phyloP scores from a whole-genome alignment of 2,113 vertebrate genomes.

The Furnarius figulus region DNA sequence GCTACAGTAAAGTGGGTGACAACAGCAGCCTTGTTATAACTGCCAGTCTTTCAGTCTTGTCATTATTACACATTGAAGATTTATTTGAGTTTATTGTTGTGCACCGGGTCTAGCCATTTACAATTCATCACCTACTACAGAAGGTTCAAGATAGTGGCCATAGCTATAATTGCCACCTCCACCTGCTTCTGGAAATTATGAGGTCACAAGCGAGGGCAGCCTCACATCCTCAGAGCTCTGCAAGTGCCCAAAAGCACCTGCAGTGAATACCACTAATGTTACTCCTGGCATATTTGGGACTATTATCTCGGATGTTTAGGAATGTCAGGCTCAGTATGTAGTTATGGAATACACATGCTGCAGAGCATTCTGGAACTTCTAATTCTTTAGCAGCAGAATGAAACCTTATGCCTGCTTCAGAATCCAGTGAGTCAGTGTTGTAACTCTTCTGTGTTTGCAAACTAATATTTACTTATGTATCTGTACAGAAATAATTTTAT shows the following conservation, averaged over 20 bases:
- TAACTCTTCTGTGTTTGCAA: background rate
- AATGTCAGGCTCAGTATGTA: background rate
- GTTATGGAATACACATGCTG: rapidly evolving
- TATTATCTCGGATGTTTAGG: background rate
- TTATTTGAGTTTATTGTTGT: constrained; percentile 91
- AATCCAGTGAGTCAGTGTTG: background rate
- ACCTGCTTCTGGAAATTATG: constrained; percentile 88
- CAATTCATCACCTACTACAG: constrained; percentile 88
- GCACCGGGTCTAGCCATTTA: constrained; percentile 84
- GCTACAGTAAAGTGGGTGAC: constrained; percentile 86
- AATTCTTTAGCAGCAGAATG: background rate
- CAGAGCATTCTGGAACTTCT: background rate
- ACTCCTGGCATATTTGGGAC: background rate
- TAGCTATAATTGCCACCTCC: constrained; percentile 87
- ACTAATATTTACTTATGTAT: background rate
- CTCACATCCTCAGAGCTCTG: constrained; percentile 44
- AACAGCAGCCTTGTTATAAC: constrained; percentile 90
- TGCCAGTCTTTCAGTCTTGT: constrained; percentile 88
- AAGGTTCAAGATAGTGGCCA: constrained; percentile 83
- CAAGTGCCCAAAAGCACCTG: background rate
- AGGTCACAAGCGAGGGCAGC: constrained; percentile 79
- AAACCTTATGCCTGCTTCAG: background rate
- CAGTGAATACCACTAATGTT: background rate
- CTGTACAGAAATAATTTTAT: background rate
- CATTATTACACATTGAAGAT: constrained; percentile 92